phyloP scores from a whole-genome alignment of 2,113 vertebrate genomes.

The Xenopus tropicalis region DNA sequence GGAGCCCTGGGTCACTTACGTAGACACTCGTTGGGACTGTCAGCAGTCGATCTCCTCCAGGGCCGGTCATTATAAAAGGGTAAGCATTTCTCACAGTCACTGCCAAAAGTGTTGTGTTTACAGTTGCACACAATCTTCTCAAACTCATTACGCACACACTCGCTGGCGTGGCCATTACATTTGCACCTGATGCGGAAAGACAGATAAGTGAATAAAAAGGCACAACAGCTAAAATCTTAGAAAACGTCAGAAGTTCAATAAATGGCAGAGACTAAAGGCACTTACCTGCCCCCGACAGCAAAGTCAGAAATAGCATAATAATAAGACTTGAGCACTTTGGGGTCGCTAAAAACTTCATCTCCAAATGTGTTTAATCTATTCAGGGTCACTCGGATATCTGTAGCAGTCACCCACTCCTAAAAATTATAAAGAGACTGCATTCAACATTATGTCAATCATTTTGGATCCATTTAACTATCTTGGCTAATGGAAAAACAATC shows the following conservation, averaged over 20 bases:
- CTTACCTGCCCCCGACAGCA: slow-evolving; percentile 94
- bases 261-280: slow-evolving; percentile 13
- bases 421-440: neutral
- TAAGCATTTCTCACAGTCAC: slow-evolving; percentile 83
- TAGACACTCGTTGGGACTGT: slow-evolving; percentile 84
- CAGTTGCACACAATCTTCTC: slow-evolving; percentile 82
- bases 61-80: slow-evolving; percentile 93
- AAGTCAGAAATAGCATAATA: slow-evolving; percentile 98
- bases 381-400: slow-evolving; percentile 91
- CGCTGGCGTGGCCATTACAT: slow-evolving; percentile 90
- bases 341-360: slow-evolving; percentile 97
- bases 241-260: neutral
- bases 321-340: slow-evolving; percentile 96
- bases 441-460: no score
- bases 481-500: no score
- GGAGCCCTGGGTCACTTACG: slow-evolving; percentile 76
- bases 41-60: slow-evolving; percentile 84
- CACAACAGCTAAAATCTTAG: no score
- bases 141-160: slow-evolving; percentile 75
- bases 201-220: no score
- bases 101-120: slow-evolving; percentile 88
- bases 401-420: slow-evolving; percentile 97
- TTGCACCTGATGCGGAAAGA: slow-evolving; percentile 76
- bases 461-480: no score
- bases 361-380: slow-evolving; percentile 97